Base-by-base conservation (phyloP, 2,113 vertebrate genomes). In the Psilopogon haemacephalus region DNA sequence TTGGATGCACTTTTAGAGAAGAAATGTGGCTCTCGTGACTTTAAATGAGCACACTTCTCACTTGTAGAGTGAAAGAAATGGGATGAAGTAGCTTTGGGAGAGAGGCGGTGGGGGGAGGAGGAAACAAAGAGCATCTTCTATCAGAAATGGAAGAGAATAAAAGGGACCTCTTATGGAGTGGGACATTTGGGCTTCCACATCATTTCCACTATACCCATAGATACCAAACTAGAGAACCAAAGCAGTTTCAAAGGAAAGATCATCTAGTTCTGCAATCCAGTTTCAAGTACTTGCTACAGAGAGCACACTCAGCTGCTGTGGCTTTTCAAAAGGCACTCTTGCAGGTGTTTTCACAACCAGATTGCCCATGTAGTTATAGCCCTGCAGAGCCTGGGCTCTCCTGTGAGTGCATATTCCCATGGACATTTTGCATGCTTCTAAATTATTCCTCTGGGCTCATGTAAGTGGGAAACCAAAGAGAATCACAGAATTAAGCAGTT, bases 1-100 rank as follows among this genome's bases (percentile, higher is more conserved):
- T 83, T 74, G 55, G 94, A 85, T 88, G 76, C 33, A 67, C 52
- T 68, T 87, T 56, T 54, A 89, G 83, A 76, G 79, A 71, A 74
- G 86, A 80, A 94, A 92, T 48, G 24, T 54, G 46, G 68, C 64
- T 91, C 42, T 91, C 52, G 35, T 0, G 1, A 30, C 52, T 74
- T 81, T 83, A 85, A 95, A 83, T 77, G 60, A 48, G 30, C 40
- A 28, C 9, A 28, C 71, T 87, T 89, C 60, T 87, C 20, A 18
- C 24, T 92, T 6, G 0, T 30, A 55, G 58, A 28, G 32, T 54
- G 33, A 64, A 83, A 33, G 48, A 62, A 48, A 48, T 23, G 10
- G 3, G 63, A 93, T 37, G 14, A 95, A 91, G 76, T 15, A 17
- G n/a, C 37, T 90, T 88, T 26, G 15, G 2, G 6, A 12, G 37